A percentile compares a stretch with the other conserved stretches of the same genome.
These are phyloP conservation scores for Bombylius discolor DNA, from an alignment of 2,888 invertebrate species.

Conservation along the genomic window DNA sequence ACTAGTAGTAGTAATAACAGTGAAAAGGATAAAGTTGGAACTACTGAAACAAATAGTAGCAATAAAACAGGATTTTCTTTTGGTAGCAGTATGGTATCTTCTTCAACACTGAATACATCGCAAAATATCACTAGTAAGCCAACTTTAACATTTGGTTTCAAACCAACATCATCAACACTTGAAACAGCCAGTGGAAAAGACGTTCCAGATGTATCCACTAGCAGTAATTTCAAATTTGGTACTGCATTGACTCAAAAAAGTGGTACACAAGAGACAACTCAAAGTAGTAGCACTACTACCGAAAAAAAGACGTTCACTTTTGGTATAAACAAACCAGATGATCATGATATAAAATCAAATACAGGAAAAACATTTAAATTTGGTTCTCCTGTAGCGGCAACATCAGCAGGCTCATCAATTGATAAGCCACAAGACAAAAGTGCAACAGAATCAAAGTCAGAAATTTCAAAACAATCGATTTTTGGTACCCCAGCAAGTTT, in stretches of 20 bases:
- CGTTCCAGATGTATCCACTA: neutral
- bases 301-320: neutral
- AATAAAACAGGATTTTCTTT: neutral
- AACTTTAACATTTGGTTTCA: constrained; percentile 6
- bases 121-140: neutral
- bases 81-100: neutral
- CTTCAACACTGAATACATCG: neutral
- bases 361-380: constrained; percentile 7
- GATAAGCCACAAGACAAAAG: constrained; percentile 5
- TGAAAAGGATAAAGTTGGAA: constrained; percentile 10
- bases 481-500: neutral
- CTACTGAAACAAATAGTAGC: neutral
- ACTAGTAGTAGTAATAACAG: constrained; percentile 6
- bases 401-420: constrained; percentile 2
- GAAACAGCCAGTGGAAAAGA: neutral
- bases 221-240: neutral
- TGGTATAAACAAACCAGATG: constrained; percentile 4
- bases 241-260: neutral
- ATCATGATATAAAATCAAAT: constrained; percentile 16
- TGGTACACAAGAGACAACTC: neutral
- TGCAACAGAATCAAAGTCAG: constrained; percentile 2
- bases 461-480: constrained; percentile 8
- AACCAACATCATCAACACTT: neutral
- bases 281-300: neutral
- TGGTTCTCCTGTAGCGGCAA: constrained; percentile 1